phyloP scores from a whole-genome alignment of 2,797 vertebrate species.

The Eupleurogrammus muticus region DNA sequence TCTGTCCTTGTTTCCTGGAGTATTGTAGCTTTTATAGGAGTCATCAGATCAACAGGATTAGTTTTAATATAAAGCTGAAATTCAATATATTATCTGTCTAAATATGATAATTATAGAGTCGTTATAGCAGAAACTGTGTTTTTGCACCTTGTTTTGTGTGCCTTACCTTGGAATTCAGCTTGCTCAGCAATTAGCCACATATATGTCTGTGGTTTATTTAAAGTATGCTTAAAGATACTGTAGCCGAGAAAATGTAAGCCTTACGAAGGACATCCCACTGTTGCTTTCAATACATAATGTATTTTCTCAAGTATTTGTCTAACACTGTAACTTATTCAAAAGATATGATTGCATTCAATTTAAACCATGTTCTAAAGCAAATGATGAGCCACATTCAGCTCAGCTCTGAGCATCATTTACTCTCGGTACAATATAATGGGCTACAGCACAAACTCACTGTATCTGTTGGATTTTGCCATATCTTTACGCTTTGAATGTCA shows the following conservation, averaged over 20 bases:
- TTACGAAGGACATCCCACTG: not conserved
- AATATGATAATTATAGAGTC: constrained; percentile 30
- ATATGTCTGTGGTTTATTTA: not conserved
- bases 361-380: constrained; percentile 5
- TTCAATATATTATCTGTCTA: constrained; percentile 30
- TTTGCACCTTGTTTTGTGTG: constrained; percentile 70
- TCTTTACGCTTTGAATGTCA: constrained; percentile 55
- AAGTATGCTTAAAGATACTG: constrained; percentile 20
- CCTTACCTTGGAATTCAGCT: constrained; percentile 49
- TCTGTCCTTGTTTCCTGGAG: constrained; percentile 18
- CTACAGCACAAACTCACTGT: constrained; percentile 20
- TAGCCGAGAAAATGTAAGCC: not conserved
- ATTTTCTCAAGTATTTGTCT: constrained; percentile 17
- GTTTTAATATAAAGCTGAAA: constrained; percentile 7
- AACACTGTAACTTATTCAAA: constrained; percentile 1
- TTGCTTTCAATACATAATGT: constrained; percentile 15
- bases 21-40: constrained; percentile 11
- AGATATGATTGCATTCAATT: constrained; percentile 2
- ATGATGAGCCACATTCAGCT: constrained; percentile 4
- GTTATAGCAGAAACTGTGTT: constrained; percentile 48
- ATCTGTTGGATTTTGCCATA: constrained; percentile 43
- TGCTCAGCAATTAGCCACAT: constrained; percentile 30
- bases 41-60: constrained; percentile 21
- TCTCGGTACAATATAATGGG: constrained; percentile 16
- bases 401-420: constrained; percentile 2